Base-by-base conservation (phyloP, 2,113 vertebrate species). In the Pyxicephalus adspersus region DNA sequence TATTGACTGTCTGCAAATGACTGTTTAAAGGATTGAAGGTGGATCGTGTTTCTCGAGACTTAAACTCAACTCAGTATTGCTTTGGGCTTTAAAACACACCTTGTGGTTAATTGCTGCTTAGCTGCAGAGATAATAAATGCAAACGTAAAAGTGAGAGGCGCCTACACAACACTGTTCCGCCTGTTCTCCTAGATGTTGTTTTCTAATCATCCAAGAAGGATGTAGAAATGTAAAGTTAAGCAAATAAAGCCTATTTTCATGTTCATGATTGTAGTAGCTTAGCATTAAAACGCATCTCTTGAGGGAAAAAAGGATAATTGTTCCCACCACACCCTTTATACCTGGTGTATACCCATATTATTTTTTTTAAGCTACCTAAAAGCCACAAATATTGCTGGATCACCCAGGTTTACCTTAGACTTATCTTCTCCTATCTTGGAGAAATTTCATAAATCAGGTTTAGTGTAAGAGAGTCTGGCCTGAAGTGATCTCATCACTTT, bases 1-100 rank as follows among this genome's bases (percentile, higher is more conserved):
- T 64, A 81, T 81, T 81, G 79, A 81, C 78, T 72, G 57, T 52
- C 68, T 81, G 58, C 78, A 80, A 81, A 72, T 81, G 68, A 81
- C 79, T 81, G 58, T 81, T 81, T 72, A 64, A 81, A 25, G 50
- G 58, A 81, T 73, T 80, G 60, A 81, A 81, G 79, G 68, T 81
- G 28, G 68, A 81, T 81, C 60, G 26, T 38, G 60, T 81, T 81
- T 65, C 79, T 38, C 60, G 20, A 81, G 61, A 55, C 28, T 81
- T n/a, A 19, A 71, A 55, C 55, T 50, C 34, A 34, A 67, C n/a
- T 78, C 64, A 25, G 16, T n/a, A 67, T 72, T 73, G 55, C 78
- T 73, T 20, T 38, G 60, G 60, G 79, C 58, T 81, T 64, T 74
- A 60, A 74, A 81, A 81, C 38, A 38, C 79, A 81, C 79, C 79